phyloP scores from a whole-genome alignment of 2,797 vertebrate species.

The Limnodromus scolopaceus region DNA sequence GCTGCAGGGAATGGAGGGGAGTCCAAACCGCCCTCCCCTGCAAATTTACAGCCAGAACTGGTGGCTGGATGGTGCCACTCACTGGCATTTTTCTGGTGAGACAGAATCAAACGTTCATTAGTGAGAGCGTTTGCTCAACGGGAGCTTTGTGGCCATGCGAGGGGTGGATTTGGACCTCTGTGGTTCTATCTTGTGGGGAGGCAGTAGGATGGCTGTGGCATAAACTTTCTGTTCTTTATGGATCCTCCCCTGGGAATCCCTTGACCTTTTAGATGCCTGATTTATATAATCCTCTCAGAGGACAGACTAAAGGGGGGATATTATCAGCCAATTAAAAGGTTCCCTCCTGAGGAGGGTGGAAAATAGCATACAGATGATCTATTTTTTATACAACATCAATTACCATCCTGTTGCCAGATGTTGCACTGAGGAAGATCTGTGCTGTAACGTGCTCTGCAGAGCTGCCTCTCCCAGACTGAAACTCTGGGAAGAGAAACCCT shows the following conservation, averaged over 20 bases:
- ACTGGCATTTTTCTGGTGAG: background rate
- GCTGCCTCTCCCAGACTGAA: background rate
- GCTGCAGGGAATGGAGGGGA: background rate
- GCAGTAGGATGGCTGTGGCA: background rate
- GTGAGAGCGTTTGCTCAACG: background rate
- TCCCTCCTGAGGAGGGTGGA: slow-evolving; percentile 45
- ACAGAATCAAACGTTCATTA: background rate
- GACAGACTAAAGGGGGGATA: slow-evolving; percentile 18
- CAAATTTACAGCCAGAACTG: background rate
- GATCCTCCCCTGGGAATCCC: slow-evolving; percentile 16
- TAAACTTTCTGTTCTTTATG: slow-evolving; percentile 28
- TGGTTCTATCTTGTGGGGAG: background rate
- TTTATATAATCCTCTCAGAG: slow-evolving; percentile 54
- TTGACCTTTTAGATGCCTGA: slow-evolving; percentile 53
- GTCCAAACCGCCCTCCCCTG: background rate
- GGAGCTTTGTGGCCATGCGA: background rate
- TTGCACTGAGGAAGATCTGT: background rate
- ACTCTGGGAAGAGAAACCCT: background rate
- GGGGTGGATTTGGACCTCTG: background rate
- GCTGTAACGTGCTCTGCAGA: background rate
- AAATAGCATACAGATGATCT: slow-evolving; percentile 39
- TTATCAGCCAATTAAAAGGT: slow-evolving; percentile 64
- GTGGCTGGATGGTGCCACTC: background rate
- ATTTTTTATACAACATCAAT: slow-evolving; percentile 21
- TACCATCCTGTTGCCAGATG: slow-evolving; percentile 43